phyloP scores from a whole-genome alignment of 2,113 vertebrate genomes.

The Anarhynchus alexandrinus region DNA sequence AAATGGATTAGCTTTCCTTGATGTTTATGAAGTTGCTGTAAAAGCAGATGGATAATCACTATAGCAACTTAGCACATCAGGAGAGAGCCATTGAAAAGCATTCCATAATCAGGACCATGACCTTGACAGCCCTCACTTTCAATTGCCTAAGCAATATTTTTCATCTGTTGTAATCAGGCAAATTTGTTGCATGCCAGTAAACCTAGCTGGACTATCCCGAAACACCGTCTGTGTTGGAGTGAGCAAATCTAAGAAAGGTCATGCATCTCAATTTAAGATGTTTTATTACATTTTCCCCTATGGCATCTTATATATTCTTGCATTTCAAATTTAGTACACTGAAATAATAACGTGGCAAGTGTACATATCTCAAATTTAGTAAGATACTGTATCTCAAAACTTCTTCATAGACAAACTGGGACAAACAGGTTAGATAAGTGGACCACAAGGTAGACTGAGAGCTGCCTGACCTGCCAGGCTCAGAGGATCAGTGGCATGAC shows the following conservation, averaged over 20 bases:
- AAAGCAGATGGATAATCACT: conserved; percentile 65
- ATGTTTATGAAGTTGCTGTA: conserved; percentile 48
- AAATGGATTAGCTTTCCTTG: conserved; percentile 47
- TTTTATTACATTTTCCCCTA: not conserved
- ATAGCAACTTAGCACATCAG: conserved; percentile 49
- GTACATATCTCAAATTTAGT: not conserved
- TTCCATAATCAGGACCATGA: conserved; percentile 33
- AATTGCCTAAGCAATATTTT: conserved; percentile 31
- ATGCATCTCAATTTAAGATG: not conserved
- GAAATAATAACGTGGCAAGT: not conserved
- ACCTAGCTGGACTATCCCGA: not conserved
- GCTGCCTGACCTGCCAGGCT: not conserved
- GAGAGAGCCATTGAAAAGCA: conserved; percentile 37
- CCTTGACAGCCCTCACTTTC: conserved; percentile 34
- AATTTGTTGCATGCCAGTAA: conserved; percentile 7
- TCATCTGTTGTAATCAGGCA: conserved; percentile 27
- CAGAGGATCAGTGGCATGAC: not conserved
- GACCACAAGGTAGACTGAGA: not conserved
- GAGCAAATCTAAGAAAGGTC: not conserved
- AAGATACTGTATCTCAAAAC: not conserved
- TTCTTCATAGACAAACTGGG: not conserved
- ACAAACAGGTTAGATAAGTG: not conserved
- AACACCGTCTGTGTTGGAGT: not conserved
- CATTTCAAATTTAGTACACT: not conserved
- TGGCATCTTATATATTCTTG: not conserved